Conservation (phyloP, 2,113 vertebrate genomes). For the Forbesichthys agassizii region DNA sequence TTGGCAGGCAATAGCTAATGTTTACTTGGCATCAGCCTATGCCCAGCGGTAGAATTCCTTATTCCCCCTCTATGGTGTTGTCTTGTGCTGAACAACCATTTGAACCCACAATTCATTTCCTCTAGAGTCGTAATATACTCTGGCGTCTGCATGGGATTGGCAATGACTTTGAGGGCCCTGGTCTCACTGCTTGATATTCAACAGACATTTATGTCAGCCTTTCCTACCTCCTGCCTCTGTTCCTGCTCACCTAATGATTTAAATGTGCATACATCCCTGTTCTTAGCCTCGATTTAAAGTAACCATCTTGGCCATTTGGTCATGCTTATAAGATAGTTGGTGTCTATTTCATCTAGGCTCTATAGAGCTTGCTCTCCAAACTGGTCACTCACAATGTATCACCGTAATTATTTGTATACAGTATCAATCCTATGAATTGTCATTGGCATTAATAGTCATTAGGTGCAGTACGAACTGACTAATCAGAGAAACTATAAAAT, state of each 20-base stretch:
- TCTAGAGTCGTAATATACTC: slow-evolving; percentile 67
- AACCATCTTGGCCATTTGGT: slow-evolving; percentile 17
- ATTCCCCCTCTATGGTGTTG: slow-evolving; percentile 68
- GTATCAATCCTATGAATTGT: neutral
- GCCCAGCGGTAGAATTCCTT: slow-evolving; percentile 60
- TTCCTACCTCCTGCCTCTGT: slow-evolving; percentile 1
- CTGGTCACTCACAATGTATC: too few species aligned
- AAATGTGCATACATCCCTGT: slow-evolving; percentile 33
- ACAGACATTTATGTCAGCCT: slow-evolving; percentile 66
- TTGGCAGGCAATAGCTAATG: slow-evolving; percentile 63
- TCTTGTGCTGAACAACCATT: slow-evolving; percentile 66
- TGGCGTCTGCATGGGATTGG: slow-evolving; percentile 65
- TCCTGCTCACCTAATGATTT: slow-evolving; percentile 44
- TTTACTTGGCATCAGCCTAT: slow-evolving; percentile 72
- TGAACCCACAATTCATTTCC: slow-evolving; percentile 77
- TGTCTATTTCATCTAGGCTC: too few species aligned
- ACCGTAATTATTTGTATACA: too few species aligned
- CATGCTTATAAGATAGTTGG: too few species aligned
- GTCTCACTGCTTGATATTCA: slow-evolving; percentile 53
- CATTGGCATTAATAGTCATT: neutral
- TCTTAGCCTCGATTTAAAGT: slow-evolving; percentile 24
- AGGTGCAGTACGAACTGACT: slow-evolving; percentile 2
- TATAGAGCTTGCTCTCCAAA: too few species aligned
- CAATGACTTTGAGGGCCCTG: slow-evolving; percentile 59
- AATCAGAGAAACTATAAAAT: neutral